Evolutionary conservation across 64 coral and sea anemone genomes (phyloP), one percentile per base, ranked within the genome.

Genomic region (Anthopleura sola): DNA sequence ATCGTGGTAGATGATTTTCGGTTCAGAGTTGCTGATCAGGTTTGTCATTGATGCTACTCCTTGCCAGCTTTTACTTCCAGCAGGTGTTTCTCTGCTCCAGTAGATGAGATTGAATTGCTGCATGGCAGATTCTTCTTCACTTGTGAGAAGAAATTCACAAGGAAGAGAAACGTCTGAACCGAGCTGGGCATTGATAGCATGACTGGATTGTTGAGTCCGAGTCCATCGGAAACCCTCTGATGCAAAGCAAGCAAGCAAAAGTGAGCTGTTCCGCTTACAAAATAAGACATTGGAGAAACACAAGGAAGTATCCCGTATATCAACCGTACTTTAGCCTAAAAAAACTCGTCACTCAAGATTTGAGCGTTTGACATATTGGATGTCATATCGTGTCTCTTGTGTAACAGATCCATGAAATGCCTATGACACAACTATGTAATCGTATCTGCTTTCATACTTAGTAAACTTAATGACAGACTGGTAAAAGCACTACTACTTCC

Each of bases 111-210:
- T 1, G 5, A 79, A 79, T 5, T 37, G 16, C 19, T 48, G 76
- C 76, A 79, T 79, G 76, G 36, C 44, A 37, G 24, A 37, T 20
- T 48, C 36, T 48, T 79, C 76, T 7, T 37, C 34, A 16, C 23
- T 20, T 16, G 76, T 79, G 16, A 79, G 76, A 37, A 79, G 34
- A 79, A 39, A 79, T 8, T 79, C 76, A 79, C 76, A 79, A 9
- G 76, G 76, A 15, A 79, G 31, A 28, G 76, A 31, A 79, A 48
- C 76, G 3, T 79, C 36, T 48, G 44, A 79, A 23, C 34, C 76
- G 12, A 34, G n/a, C 18, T 23, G 34, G 34, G 33, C 3, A 79
- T 48, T 37, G 33, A 48, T 79, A 7, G 21, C 10, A 11, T 36
- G 31, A 37, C 76, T 79, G 34, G 76, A 79, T 48, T 79, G 76